Percentiles rank a stretch among this genome's conserved stretches.
These are phyloP conservation scores for Pyrrhosoma nymphula DNA, from an alignment of 2,888 invertebrate genomes.

Conservation along the genomic window DNA sequence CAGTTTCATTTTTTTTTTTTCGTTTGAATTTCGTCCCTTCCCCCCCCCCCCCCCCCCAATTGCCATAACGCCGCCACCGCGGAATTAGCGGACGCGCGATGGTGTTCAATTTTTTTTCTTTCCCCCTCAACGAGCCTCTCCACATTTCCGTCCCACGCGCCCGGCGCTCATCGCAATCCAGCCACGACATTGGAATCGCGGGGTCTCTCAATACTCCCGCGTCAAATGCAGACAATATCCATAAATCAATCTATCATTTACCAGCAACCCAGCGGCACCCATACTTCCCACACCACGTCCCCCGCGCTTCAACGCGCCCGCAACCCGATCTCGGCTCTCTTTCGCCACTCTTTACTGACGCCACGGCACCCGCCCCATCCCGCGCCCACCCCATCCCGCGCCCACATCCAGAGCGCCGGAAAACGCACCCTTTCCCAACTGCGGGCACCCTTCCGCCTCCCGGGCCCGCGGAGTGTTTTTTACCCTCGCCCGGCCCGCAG, in stretches of 20 bases:
- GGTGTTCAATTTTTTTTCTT: not conserved
- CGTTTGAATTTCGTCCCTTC: not conserved
- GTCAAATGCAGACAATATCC: constrained; percentile 66
- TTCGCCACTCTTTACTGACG: not conserved
- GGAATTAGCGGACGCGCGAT: not conserved
- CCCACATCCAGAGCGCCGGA: not conserved
- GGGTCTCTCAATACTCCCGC: constrained; percentile 63
- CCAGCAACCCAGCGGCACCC: constrained; percentile 34
- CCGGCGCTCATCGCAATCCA: constrained; percentile 13
- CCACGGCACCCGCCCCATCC: not conserved
- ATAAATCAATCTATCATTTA: constrained; percentile 67
- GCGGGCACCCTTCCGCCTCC: not conserved
- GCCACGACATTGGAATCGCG: constrained; percentile 62
- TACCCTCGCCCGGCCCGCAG: not conserved
- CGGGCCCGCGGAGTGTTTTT: not conserved
- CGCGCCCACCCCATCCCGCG: constrained; percentile 8
- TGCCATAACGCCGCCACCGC: not conserved
- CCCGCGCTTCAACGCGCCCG: not conserved
- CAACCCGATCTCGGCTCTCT: not conserved
- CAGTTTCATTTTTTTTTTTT: not conserved
- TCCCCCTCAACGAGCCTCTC: not conserved
- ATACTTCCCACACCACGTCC: not conserved
- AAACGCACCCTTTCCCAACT: not conserved
- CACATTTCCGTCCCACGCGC: constrained; percentile 24
- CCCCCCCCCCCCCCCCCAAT: not conserved